Base-by-base conservation (phyloP, 2,888 invertebrate species). In the Pheosia tremula region DNA sequence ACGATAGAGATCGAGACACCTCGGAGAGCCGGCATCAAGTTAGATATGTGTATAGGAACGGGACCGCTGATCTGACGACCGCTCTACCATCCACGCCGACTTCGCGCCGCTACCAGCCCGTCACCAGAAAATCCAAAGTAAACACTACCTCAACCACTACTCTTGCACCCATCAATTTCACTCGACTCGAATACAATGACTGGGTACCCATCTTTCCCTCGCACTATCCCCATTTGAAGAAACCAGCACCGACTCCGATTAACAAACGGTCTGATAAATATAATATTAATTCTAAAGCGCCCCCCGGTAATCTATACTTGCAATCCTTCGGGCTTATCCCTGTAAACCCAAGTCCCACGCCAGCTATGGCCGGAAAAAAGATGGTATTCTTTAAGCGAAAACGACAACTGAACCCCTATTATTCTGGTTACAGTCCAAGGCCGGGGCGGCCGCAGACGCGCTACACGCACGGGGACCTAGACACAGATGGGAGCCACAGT, bases 191-290 rank as follows among this genome's bases (percentile, higher is more conserved):
- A 73, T 77, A 80, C 7, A 92, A 91, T 68, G 94, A 93, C 64
- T 94, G 94, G 94, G 82, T 93, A 54, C 94, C 94, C 38, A 90
- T 94, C 56, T 68, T 89, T 66, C 93, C 94, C 10, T 82, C 90
- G 13, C 89, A 91, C 76, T 91, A 82, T 71, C 75, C 83, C 39
- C 84, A 80, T 62, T 72, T 77, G 74, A 85, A 75, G 77, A 78
- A 72, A 61, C 72, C 75, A 39, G 56, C 65, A 58, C 74, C 75
- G 63, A 78, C 80, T 47, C 74, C 74, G 53, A 83, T 86, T 56
- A 83, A 68, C 58, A 90, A 81, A 75, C 82, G 90, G 68, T 88
- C 90, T 62, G 87, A 86, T 59, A 60, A 57, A 47, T 60, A 74
- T 68, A 62, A 72, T 38, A 64, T 67, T 61, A 58, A 72, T 62